Percentiles rank a stretch among this genome's conserved stretches.
Conservation (phyloP, 2,888 invertebrate genomes). For the Oligia strigilis region DNA sequence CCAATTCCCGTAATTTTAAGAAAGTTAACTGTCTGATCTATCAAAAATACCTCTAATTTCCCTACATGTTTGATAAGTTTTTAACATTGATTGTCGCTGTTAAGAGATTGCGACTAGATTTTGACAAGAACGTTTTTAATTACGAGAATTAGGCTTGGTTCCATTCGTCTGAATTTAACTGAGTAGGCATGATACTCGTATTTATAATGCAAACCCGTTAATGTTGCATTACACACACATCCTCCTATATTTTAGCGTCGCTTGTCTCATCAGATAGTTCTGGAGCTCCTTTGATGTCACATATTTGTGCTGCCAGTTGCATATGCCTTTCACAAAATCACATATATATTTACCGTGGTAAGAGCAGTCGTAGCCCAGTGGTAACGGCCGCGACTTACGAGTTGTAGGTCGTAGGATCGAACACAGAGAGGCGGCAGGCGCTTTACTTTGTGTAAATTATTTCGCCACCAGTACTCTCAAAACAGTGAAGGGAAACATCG, state of each 20-base stretch:
- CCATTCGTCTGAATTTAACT: background rate
- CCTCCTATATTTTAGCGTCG: background rate
- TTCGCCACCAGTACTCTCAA: background rate
- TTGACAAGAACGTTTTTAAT: too few relatives aligned
- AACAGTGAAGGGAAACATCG: background rate
- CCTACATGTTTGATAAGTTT: too few relatives aligned
- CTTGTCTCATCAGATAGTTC: background rate
- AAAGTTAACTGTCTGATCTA: too few relatives aligned
- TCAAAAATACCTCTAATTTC: too few relatives aligned
- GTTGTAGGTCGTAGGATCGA: too few relatives aligned
- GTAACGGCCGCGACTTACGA: background rate
- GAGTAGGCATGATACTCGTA: background rate
- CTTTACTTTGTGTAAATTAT: background rate
- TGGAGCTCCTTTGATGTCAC: too few relatives aligned
- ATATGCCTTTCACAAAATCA: background rate
- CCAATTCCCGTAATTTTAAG: too few relatives aligned
- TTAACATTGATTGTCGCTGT: too few relatives aligned
- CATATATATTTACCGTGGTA: background rate
- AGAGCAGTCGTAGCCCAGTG: background rate
- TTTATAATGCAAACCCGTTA: background rate
- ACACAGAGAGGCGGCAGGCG: too few relatives aligned
- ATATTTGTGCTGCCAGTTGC: background rate
- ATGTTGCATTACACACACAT: background rate
- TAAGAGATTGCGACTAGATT: too few relatives aligned
- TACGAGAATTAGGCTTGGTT: too few relatives aligned